Percentiles rank a stretch among this genome's conserved stretches.
phyloP scores from a whole-genome alignment of 1,140 invertebrate species.

The Caenorhabditis latens region DNA sequence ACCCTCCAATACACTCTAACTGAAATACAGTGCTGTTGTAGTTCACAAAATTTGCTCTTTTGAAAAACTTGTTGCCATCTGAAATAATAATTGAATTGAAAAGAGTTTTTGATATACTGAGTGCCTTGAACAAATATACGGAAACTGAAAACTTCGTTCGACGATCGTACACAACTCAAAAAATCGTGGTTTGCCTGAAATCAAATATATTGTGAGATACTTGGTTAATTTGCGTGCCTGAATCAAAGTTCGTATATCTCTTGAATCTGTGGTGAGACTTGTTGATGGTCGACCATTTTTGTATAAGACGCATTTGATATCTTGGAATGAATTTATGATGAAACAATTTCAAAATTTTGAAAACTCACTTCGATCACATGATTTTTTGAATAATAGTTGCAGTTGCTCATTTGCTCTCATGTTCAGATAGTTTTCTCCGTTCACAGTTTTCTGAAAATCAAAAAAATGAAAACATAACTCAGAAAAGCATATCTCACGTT shows the following conservation, averaged over 20 bases:
- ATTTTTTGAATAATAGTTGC: neutral
- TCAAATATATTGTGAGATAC: neutral
- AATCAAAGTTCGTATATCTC: neutral
- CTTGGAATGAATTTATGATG: neutral
- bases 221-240: too few relatives aligned
- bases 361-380: neutral
- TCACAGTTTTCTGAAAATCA: neutral
- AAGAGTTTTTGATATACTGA: neutral
- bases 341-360: neutral
- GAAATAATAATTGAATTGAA: neutral
- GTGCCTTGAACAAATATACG: conserved; percentile 8
- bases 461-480: neutral
- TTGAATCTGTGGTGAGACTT: neutral
- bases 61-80: neutral
- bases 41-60: neutral
- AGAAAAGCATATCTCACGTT: neutral
- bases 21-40: neutral
- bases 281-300: neutral
- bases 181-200: neutral
- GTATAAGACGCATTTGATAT: neutral
- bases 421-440: conserved; percentile 5
- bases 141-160: neutral
- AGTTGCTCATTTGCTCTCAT: neutral
- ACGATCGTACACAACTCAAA: neutral
- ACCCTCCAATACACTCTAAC: neutral